Conservation (phyloP, 2,888 invertebrate genomes). For the Matsumyia berberina region DNA sequence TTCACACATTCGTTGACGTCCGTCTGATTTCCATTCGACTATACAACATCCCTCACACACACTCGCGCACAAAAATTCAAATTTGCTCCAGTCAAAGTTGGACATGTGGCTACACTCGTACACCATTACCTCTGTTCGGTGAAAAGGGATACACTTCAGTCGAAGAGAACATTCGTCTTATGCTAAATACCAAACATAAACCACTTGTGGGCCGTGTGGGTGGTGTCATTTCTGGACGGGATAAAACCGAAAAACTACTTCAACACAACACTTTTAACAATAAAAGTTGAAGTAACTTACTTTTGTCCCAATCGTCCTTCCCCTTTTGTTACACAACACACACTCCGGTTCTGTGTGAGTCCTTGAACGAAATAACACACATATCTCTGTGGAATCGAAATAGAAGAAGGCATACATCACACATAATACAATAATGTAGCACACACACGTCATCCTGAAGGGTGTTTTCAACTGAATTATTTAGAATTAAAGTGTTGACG, state of each 20-base stretch:
- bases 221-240: conserved; percentile 19
- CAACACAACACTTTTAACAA: conserved; percentile 51
- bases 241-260: conserved; percentile 62
- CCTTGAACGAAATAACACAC: not conserved
- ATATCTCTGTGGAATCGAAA: not conserved
- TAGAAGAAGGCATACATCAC: conserved; percentile 2
- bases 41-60: not conserved
- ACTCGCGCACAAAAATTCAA: conserved; percentile 39
- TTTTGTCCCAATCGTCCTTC: conserved; percentile 4
- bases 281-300: conserved; percentile 60
- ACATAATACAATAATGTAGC: not conserved
- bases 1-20: conserved; percentile 43
- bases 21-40: conserved; percentile 22
- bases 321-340: not conserved
- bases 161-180: conserved; percentile 58
- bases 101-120: conserved; percentile 62
- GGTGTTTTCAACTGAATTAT: conserved; percentile 31
- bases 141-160: conserved; percentile 40
- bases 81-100: conserved; percentile 51
- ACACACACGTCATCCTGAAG: conserved; percentile 1
- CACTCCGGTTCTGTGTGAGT: not conserved
- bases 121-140: conserved; percentile 1
- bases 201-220: conserved; percentile 43
- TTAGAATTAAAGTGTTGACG: conserved; percentile 36
- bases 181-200: conserved; percentile 70